Conservation (phyloP, 2,888 invertebrate genomes). For the Phymatocera aterrima region DNA sequence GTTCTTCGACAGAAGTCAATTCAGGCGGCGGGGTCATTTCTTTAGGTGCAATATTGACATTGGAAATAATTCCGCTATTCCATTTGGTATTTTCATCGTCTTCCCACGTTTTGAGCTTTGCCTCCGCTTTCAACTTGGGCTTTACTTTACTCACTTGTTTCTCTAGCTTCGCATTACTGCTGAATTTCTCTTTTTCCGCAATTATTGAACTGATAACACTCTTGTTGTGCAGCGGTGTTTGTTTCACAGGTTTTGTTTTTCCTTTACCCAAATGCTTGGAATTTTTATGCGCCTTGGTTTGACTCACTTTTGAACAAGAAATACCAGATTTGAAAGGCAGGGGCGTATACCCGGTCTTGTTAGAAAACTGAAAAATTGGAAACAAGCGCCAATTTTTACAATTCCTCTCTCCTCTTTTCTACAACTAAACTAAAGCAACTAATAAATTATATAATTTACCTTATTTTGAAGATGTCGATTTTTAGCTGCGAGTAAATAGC, state of each 20-base stretch:
- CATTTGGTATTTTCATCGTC: constrained; percentile 77
- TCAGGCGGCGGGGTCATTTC: constrained; percentile 16
- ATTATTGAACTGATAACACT: constrained; percentile 70
- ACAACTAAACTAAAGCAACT: background rate
- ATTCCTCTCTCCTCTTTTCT: background rate
- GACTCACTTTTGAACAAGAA: constrained; percentile 51
- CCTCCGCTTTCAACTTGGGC: constrained; percentile 85
- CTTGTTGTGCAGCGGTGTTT: constrained; percentile 69
- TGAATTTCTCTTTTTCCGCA: constrained; percentile 70
- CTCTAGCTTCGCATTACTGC: constrained; percentile 65
- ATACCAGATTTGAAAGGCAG: constrained; percentile 63
- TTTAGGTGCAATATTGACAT: constrained; percentile 53
- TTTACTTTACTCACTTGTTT: constrained; percentile 79
- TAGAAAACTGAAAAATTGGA: constrained; percentile 59
- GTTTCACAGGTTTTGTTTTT: constrained; percentile 66
- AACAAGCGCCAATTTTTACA: constrained; percentile 6
- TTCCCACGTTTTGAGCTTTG: constrained; percentile 79
- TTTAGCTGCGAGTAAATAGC: constrained; percentile 81
- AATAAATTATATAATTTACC: constrained; percentile 54
- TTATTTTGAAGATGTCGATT: constrained; percentile 77
- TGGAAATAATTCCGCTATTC: too few relatives aligned
- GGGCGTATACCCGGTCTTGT: constrained; percentile 63
- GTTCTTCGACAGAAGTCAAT: constrained; percentile 42
- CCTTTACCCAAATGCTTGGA: constrained; percentile 61
- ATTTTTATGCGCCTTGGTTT: constrained; percentile 67